Evolutionary conservation across 2,113 vertebrate species (phyloP), one percentile per base, ranked within the genome.

Genomic region (Cairina moschata): DNA sequence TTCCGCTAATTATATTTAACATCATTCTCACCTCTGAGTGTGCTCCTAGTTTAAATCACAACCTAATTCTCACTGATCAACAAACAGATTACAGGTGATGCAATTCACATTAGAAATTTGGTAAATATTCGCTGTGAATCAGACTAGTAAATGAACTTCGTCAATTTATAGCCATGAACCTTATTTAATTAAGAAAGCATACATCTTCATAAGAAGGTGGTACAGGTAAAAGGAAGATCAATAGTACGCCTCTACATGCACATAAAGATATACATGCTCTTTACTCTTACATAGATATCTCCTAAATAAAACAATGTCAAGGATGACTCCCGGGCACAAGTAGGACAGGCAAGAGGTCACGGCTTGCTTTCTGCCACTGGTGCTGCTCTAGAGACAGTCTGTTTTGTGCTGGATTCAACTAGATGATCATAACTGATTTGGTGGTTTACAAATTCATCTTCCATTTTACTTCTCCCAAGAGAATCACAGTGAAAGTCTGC

Each of bases 1-100:
- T 91, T 89, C 76, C 31, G 38, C 28, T 78, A 95, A 89, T 92
- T 92, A 16, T 14, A 69, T 91, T 88, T 91, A 90, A 89, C 84
- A 69, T 79, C 1, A 79, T 54, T 91, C 94, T 92, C 36, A 46
- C 8, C 22, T 86, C 56, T 93, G 80, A 88, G 42, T 13, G 50
- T 42, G 17, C 9, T 83, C 7, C 38, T 80, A 14, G 63, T 77
- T 90, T 83, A 93, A 91, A 86, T 83, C 73, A 93, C 86, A 92
- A 84, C 23, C 68, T 56, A 23, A 52, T 80, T 96, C 11, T 34
- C 13, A 40, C 54, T 86, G 77, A 78, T 22, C 69, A 95, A 32
- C 29, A 68, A 84, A 73, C 16, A 72, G 56, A 72, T 92, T 68
- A 85, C 28, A 72, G 77, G 40, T 52, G 26, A 93, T 91, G 95